Evolutionary conservation across 2,113 vertebrate species (phyloP), one percentile per base, ranked within the genome.

Genomic region (Hippolais icterina): DNA sequence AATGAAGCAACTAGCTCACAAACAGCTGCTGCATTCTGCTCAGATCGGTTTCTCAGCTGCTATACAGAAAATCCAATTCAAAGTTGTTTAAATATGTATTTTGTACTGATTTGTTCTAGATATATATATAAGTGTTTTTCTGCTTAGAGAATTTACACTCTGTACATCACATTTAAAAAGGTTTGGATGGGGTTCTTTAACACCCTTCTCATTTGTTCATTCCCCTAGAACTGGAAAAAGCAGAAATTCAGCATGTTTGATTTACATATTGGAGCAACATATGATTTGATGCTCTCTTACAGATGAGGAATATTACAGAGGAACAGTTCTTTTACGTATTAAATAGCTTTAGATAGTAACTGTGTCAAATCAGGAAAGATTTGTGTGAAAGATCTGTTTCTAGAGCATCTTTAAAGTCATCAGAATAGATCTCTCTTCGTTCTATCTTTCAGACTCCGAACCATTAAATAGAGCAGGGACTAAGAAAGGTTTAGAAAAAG

Each of bases 341-440:
- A 53, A 91, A 79, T 33, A 70, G 31, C 14, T 94, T 93, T 90
- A 90, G 7, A 1, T 42, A 52, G 33, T 56, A 80, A 61, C 46
- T 90, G 28, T 68, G n/a, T 91, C n/a, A 95, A 92, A 96, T 85
- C 33, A 86, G 93, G 84, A 42, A 87, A 69, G 22, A 44, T 39
- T 69, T 33, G 3, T 52, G 3, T 85, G n/a, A 77, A 68, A 85
- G 53, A 63, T 59, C 22, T 54, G 6, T 89, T 68, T 56, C 57
- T 94, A 78, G 91, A 84, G 65, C 8, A 71, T 42, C 68, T 89
- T 95, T 87, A 71, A 89, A 94, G 39, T 41, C 11, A 41, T 78
- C 78, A 71, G 37, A 80, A 65, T 61, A n/a, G 54, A 44, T 37
- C 19, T 64, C 79, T 68, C 56, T 46, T 60, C 24, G 49, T 69